These are phyloP conservation scores for Gulo gulo DNA, from an alignment of 2,113 vertebrate genomes.

Conservation along the genomic window DNA sequence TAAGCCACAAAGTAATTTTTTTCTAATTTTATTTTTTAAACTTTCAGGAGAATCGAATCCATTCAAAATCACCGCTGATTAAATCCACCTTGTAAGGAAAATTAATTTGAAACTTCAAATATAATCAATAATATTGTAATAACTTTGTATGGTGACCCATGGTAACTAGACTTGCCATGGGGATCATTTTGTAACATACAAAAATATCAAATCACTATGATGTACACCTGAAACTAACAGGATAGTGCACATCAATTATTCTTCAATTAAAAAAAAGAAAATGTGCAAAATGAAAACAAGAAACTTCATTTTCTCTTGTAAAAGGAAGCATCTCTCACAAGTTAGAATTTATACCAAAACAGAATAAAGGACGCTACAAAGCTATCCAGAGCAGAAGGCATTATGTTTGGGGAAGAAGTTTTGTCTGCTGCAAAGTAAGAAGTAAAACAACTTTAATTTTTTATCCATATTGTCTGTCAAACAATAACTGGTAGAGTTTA, in stretches of 20 bases:
- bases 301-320: background rate
- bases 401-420: slow-evolving; percentile 9
- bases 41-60: background rate
- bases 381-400: slow-evolving; percentile 50
- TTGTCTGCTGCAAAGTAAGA: slow-evolving; percentile 52
- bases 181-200: background rate
- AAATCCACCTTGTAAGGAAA: background rate
- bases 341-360: slow-evolving; percentile 69
- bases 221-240: background rate
- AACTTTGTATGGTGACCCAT: background rate
- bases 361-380: slow-evolving; percentile 72
- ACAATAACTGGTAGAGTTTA: slow-evolving; percentile 55
- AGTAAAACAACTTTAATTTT: slow-evolving; percentile 62
- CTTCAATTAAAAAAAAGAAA: background rate
- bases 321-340: slow-evolving; percentile 56
- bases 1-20: background rate
- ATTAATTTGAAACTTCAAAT: background rate
- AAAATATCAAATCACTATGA: background rate
- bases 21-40: background rate
- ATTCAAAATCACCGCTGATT: background rate
- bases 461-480: slow-evolving; percentile 64
- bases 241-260: background rate
- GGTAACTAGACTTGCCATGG: background rate
- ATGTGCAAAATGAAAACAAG: background rate
- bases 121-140: background rate